Percentiles rank a stretch among this genome's conserved stretches.
phyloP scores from a whole-genome alignment of 2,888 invertebrate species.

The Lordiphosa fenestrarum region DNA sequence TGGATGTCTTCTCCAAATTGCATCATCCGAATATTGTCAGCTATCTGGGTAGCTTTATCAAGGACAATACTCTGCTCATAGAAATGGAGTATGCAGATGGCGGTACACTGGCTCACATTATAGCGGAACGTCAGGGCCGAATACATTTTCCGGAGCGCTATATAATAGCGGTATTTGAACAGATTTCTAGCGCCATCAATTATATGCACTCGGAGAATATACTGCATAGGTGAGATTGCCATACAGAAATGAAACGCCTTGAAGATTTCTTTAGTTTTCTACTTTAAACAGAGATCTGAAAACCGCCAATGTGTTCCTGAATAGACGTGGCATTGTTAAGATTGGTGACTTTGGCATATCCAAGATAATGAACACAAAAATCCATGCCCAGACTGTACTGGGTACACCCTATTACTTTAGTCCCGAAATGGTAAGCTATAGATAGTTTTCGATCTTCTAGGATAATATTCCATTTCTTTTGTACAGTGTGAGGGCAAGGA shows the following conservation, averaged over 20 bases:
- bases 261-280: not conserved
- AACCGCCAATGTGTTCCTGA: conserved; percentile 88
- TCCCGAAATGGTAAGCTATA: conserved; percentile 84
- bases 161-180: conserved; percentile 84
- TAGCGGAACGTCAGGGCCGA: conserved; percentile 81
- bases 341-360: conserved; percentile 89
- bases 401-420: conserved; percentile 88
- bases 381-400: conserved; percentile 86
- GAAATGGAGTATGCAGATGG: conserved; percentile 91
- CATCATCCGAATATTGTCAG: conserved; percentile 88
- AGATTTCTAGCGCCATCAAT: conserved; percentile 85
- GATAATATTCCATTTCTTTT: not conserved
- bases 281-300: conserved; percentile 83
- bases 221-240: conserved; percentile 81
- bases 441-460: not conserved
- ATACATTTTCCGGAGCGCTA: conserved; percentile 83
- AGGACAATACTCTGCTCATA: conserved; percentile 86
- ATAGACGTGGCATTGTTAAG: conserved; percentile 85
- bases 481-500: conserved; percentile 87
- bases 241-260: not conserved
- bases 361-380: conserved; percentile 86
- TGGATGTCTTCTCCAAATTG: conserved; percentile 85
- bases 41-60: conserved; percentile 88
- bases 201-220: conserved; percentile 87
- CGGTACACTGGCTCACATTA: conserved; percentile 85